Percentiles rank a stretch among this genome's conserved stretches.
phyloP scores from a whole-genome alignment of 2,888 invertebrate genomes.

The Spisula subtruncata region DNA sequence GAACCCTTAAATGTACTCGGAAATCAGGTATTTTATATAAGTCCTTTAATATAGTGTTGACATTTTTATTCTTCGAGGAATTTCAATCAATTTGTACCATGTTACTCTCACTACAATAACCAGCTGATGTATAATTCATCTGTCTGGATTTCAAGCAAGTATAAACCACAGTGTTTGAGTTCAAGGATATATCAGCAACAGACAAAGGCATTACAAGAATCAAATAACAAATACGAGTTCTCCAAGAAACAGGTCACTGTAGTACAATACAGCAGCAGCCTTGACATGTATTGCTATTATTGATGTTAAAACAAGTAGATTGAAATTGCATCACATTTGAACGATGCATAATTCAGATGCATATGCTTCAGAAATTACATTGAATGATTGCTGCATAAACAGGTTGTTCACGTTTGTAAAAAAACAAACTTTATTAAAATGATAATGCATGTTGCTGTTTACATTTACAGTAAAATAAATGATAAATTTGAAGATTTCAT shows the following conservation, averaged over 20 bases:
- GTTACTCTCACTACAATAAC: too few relatives aligned
- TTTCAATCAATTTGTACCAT: too few relatives aligned
- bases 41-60: too few relatives aligned
- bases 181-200: not conserved
- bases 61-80: too few relatives aligned
- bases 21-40: too few relatives aligned
- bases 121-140: too few relatives aligned
- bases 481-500: not conserved
- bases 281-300: not conserved
- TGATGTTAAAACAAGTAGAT: not conserved
- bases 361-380: not conserved
- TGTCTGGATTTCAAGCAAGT: not conserved
- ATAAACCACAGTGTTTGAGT: not conserved
- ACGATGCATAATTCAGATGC: not conserved
- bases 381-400: not conserved
- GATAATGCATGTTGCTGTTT: not conserved
- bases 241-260: not conserved
- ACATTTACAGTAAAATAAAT: not conserved
- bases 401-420: not conserved
- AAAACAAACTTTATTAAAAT: not conserved
- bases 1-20: too few relatives aligned
- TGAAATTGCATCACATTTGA: not conserved
- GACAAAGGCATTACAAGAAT: not conserved
- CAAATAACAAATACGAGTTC: not conserved
- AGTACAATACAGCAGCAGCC: not conserved